Evolutionary conservation across 2,113 vertebrate genomes (phyloP).

Genomic region (Microcebus jonahi): DNA sequence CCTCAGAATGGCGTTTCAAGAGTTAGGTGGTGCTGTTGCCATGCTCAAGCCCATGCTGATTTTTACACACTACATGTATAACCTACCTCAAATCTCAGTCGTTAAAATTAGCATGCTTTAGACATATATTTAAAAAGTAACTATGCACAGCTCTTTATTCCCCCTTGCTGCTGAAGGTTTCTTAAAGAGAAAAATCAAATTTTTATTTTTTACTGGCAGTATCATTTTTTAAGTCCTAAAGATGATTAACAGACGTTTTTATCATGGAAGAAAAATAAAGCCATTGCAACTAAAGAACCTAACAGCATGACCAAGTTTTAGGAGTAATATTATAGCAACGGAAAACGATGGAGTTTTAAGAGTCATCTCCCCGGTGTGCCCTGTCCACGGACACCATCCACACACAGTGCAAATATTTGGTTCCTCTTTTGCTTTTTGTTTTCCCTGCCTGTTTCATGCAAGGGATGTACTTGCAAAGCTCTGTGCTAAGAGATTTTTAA

Average conservation of each 20-base stretch:
- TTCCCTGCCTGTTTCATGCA: constrained; percentile 15
- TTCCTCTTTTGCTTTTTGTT: background rate
- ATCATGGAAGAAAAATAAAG: constrained; percentile 89
- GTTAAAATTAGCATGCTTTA: constrained; percentile 84
- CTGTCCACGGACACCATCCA: constrained; percentile 4
- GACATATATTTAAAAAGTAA: constrained; percentile 81
- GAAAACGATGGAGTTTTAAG: background rate
- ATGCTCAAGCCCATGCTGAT: constrained; percentile 72
- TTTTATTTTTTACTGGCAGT: constrained; percentile 79
- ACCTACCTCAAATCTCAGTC: constrained; percentile 90
- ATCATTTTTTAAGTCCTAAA: constrained; percentile 78
- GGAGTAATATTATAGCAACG: background rate
- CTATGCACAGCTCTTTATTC: constrained; percentile 87
- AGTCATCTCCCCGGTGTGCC: constrained; percentile 34
- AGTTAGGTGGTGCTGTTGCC: constrained; percentile 70
- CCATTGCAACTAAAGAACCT: constrained; percentile 77
- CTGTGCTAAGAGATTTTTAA: constrained; percentile 58
- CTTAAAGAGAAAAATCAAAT: constrained; percentile 84
- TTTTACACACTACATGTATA: constrained; percentile 87
- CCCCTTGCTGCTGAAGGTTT: constrained; percentile 86
- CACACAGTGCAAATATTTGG: background rate
- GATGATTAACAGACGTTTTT: constrained; percentile 80
- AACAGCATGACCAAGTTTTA: constrained; percentile 67
- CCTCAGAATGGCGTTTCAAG: constrained; percentile 35
- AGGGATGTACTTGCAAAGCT: constrained; percentile 51